Evolutionary conservation across 2,888 invertebrate genomes (phyloP).

Genomic region (Pyrgus malvae): DNA sequence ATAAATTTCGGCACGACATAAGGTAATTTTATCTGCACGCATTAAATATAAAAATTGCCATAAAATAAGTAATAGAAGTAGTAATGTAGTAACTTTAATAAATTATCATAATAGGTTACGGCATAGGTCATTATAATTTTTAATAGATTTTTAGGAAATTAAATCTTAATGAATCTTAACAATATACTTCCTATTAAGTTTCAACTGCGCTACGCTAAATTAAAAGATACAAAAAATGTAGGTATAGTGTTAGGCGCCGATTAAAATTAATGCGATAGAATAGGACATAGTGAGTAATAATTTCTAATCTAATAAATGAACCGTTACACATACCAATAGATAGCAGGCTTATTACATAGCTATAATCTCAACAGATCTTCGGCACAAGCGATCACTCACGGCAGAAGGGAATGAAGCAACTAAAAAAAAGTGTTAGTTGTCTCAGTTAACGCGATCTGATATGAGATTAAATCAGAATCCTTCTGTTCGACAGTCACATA

Average conservation of each 20-base stretch:
- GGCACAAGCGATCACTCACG: constrained; percentile 1
- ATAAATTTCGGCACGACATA: not conserved
- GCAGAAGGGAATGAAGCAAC: not conserved
- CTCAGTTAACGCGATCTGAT: constrained; percentile 9
- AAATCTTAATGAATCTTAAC: no score
- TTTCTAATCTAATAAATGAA: no score
- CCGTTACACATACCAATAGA: constrained; percentile 3
- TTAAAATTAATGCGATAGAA: no score
- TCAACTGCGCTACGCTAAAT: no score
- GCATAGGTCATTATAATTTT: no score
- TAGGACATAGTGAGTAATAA: no score
- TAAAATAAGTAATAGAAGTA: not conserved
- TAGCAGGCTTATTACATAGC: not conserved
- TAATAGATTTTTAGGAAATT: no score
- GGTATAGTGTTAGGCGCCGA: no score
- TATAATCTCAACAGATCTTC: not conserved
- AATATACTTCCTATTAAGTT: no score
- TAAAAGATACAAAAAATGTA: no score
- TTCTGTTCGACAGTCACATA: constrained; percentile 17
- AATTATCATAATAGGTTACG: not conserved
- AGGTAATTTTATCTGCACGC: not conserved
- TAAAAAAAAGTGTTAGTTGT: constrained; percentile 1
- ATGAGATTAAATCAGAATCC: constrained; percentile 14
- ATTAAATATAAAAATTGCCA: constrained; percentile 3
- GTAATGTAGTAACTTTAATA: no score